Conservation (phyloP, 2,888 invertebrate genomes). For the Lasioglossum oenotherae region DNA sequence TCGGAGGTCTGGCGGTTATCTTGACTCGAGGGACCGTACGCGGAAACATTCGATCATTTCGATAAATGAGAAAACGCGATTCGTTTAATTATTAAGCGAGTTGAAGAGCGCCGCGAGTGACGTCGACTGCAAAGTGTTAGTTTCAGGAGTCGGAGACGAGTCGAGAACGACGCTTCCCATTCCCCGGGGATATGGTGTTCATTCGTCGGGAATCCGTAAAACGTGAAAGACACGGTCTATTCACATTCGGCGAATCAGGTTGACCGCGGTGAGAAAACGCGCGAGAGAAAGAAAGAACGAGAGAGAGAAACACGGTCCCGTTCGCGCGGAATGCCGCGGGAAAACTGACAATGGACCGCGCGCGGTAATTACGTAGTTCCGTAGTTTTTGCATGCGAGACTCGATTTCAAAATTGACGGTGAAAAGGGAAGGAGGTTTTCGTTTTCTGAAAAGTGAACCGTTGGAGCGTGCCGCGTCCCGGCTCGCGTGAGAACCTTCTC, state of each 20-base stretch:
- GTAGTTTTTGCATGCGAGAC: slow-evolving; percentile 78
- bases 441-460: slow-evolving; percentile 38
- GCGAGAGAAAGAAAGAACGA: background rate
- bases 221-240: background rate
- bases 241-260: background rate
- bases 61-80: background rate
- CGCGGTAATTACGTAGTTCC: slow-evolving; percentile 74
- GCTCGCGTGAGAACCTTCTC: background rate
- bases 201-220: background rate
- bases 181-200: background rate
- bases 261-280: background rate
- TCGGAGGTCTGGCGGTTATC: background rate
- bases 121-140: background rate
- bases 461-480: slow-evolving; percentile 15
- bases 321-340: slow-evolving; percentile 54
- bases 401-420: slow-evolving; percentile 56
- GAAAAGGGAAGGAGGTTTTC: slow-evolving; percentile 37
- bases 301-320: background rate
- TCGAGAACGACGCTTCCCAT: slow-evolving; percentile 1
- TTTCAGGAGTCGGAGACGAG: background rate
- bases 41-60: background rate
- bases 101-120: background rate
- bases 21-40: background rate
- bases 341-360: slow-evolving; percentile 67
- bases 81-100: background rate